Conservation (phyloP, 2,113 vertebrate genomes). For the Rhinolophus ferrumequinum region DNA sequence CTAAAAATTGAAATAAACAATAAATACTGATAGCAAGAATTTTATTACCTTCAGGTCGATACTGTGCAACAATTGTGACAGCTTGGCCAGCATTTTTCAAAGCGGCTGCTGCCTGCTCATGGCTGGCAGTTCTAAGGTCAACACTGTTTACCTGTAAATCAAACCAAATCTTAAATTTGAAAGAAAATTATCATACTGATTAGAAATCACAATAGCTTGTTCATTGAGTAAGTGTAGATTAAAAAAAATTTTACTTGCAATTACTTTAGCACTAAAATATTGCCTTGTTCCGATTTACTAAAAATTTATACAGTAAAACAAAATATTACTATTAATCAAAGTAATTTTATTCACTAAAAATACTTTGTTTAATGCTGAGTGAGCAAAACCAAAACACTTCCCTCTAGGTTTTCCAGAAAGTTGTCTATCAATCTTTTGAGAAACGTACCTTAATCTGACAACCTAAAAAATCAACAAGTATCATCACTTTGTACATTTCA, state of each 20-base stretch:
- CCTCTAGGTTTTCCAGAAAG: not conserved
- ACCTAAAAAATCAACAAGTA: conserved; percentile 13
- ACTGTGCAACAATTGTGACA: conserved; percentile 96
- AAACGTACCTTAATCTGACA: conserved; percentile 37
- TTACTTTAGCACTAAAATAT: not conserved
- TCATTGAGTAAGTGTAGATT: not conserved
- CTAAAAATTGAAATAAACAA: conserved; percentile 27
- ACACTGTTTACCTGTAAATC: conserved; percentile 94
- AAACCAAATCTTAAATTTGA: conserved; percentile 48
- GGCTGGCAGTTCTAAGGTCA: conserved; percentile 94
- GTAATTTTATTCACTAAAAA: conserved; percentile 43
- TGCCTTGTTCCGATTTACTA: conserved; percentile 37
- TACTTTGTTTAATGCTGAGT: conserved; percentile 30
- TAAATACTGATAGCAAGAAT: conserved; percentile 2
- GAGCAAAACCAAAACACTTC: conserved; percentile 22
- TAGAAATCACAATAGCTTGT: conserved; percentile 43
- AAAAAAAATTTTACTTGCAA: not conserved
- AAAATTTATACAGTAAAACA: not conserved
- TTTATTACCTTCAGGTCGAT: conserved; percentile 95
- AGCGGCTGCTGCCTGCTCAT: conserved; percentile 96
- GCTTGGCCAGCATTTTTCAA: conserved; percentile 98
- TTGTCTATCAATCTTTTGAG: not conserved
- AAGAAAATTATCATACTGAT: conserved; percentile 46
- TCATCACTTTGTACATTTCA: not conserved
- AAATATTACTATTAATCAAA: not conserved